A percentile compares a stretch with the other conserved stretches of the same genome.
phyloP scores from a whole-genome alignment of 2,113 vertebrate genomes.

The Desmodus rotundus region DNA sequence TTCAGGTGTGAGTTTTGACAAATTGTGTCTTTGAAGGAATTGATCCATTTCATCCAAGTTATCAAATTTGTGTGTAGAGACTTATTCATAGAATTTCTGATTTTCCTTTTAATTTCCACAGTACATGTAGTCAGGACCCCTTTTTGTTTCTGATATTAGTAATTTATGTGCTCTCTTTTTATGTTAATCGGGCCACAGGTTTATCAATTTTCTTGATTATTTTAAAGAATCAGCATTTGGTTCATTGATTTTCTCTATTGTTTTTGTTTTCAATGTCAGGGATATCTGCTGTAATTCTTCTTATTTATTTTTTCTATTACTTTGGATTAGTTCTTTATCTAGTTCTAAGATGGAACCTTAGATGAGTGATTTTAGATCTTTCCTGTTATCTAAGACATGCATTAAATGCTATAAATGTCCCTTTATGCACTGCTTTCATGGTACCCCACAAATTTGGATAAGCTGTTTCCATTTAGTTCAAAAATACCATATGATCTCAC shows the following conservation, averaged over 20 bases:
- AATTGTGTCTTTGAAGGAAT: background rate
- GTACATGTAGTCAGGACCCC: background rate
- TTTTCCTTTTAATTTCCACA: background rate
- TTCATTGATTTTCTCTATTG: background rate
- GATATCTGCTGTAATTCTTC: background rate
- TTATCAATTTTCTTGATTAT: background rate
- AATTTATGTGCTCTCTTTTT: background rate
- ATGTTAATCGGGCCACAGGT: background rate
- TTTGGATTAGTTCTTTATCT: background rate
- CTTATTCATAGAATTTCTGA: background rate
- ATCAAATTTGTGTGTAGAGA: background rate
- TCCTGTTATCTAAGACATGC: background rate
- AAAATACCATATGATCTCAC: no score
- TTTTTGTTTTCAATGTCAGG: background rate
- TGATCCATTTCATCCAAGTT: background rate
- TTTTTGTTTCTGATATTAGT: background rate
- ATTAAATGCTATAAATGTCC: background rate
- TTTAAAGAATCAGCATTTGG: background rate
- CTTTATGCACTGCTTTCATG: background rate
- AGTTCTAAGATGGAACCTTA: background rate
- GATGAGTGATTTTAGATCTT: background rate
- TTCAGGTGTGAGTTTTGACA: background rate
- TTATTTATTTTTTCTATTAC: background rate
- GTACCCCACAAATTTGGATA: background rate
- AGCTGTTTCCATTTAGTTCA: background rate